phyloP scores from a whole-genome alignment of 2,888 invertebrate genomes.

The Steinernema hermaphroditum region DNA sequence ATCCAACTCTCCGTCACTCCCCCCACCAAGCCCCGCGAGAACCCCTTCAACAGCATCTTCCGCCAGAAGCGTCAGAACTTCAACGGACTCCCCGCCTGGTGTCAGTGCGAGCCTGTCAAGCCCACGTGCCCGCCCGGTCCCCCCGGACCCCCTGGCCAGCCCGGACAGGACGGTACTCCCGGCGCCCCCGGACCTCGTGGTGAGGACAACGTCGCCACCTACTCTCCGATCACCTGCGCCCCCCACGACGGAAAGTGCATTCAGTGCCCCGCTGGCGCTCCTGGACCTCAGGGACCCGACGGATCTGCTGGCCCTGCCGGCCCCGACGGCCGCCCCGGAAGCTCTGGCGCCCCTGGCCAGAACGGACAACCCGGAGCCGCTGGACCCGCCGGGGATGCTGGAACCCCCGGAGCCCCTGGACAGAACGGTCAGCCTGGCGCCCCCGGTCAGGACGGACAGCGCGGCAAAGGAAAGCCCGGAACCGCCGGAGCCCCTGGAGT shows the following conservation, averaged over 20 bases:
- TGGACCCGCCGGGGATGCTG: neutral
- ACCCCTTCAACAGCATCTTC: too few relatives aligned
- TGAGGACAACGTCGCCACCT: neutral
- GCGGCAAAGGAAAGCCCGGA: constrained; percentile 3
- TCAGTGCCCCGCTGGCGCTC: neutral
- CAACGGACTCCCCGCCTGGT: too few relatives aligned
- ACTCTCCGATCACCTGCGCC: neutral
- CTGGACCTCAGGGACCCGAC: neutral
- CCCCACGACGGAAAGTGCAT: constrained; percentile 19
- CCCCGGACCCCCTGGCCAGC: too few relatives aligned
- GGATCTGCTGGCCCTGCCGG: neutral
- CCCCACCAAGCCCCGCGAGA: too few relatives aligned
- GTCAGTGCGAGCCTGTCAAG: too few relatives aligned
- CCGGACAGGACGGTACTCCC: too few relatives aligned
- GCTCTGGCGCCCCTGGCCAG: constrained; percentile 40
- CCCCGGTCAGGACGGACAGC: constrained; percentile 2
- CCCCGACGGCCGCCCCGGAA: neutral
- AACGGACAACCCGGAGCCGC: constrained; percentile 32
- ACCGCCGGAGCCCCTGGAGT: neutral
- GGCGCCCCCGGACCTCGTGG: neutral
- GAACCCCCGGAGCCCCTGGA: constrained; percentile 46
- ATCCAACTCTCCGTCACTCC: too few relatives aligned
- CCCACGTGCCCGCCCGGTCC: too few relatives aligned
- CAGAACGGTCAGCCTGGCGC: constrained; percentile 45
- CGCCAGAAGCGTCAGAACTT: too few relatives aligned